Percentiles rank a stretch among this genome's conserved stretches.
Evolutionary conservation across 2,888 invertebrate genomes (phyloP).

Genomic region (Drosophila kambysellisi): DNA sequence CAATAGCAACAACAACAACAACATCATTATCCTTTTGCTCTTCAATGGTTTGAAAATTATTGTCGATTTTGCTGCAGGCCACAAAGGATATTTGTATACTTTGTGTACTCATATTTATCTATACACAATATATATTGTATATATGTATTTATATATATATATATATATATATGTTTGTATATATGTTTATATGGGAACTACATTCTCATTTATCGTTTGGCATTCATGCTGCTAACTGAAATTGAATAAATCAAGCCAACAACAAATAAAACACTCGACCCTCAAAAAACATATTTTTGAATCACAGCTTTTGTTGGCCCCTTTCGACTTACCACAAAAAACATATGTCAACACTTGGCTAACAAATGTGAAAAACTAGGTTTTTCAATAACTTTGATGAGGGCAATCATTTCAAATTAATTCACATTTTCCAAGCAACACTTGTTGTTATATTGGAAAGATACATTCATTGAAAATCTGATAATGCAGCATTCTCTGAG

Average conservation of each 20-base stretch:
- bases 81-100: constrained; percentile 39
- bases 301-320: background rate
- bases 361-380: background rate
- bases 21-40: constrained; percentile 52
- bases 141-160: background rate
- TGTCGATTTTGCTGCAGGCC: constrained; percentile 44
- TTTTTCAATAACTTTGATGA: background rate
- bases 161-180: background rate
- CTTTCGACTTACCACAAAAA: background rate
- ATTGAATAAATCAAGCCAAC: constrained; percentile 20
- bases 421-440: background rate
- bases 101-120: background rate
- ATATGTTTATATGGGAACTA: background rate
- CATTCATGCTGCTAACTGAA: constrained; percentile 7
- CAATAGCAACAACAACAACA: background rate
- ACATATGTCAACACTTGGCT: background rate
- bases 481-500: too few relatives aligned
- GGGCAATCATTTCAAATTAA: background rate
- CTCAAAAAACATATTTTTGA: constrained; percentile 3
- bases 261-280: constrained; percentile 11
- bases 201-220: background rate
- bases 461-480: too few relatives aligned
- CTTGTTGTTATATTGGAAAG: background rate
- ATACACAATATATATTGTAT: constrained; percentile 3
- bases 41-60: constrained; percentile 59